phyloP scores from a whole-genome alignment of 2,888 invertebrate genomes.

The Coenonympha glycerion region DNA sequence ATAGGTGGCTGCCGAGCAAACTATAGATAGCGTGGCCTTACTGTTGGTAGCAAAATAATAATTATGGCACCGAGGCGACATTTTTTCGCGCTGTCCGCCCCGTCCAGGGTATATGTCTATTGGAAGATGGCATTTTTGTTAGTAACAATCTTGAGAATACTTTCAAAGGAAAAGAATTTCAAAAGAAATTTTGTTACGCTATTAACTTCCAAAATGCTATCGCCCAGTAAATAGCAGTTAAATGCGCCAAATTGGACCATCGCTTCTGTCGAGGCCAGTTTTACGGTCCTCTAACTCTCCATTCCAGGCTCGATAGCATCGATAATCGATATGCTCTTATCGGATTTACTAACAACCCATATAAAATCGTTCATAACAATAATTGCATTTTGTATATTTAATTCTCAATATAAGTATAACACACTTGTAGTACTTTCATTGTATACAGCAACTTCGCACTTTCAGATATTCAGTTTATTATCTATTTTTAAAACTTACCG shows the following conservation, averaged over 20 bases:
- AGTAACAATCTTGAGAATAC: slow-evolving; percentile 42
- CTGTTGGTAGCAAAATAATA: no score
- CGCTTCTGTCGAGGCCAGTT: slow-evolving; percentile 24
- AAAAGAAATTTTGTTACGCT: slow-evolving; percentile 55
- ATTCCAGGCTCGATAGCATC: slow-evolving; percentile 18
- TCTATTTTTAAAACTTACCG: no score
- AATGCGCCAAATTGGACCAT: slow-evolving; percentile 66
- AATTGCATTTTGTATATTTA: no score
- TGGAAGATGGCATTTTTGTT: slow-evolving; percentile 27
- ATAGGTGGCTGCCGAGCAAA: no score
- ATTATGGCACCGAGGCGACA: no score
- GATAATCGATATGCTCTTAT: slow-evolving; percentile 9
- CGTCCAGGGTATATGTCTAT: no score
- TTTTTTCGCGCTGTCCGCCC: no score
- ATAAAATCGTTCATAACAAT: not conserved
- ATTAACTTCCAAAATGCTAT: slow-evolving; percentile 58
- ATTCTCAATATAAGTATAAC: no score
- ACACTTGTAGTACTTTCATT: no score
- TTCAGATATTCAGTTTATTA: no score
- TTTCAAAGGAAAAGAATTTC: slow-evolving; percentile 50
- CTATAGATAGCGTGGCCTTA: no score
- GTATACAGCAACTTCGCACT: no score
- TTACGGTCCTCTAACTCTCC: slow-evolving; percentile 17
- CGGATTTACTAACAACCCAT: not conserved
- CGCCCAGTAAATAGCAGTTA: slow-evolving; percentile 58